Evolutionary conservation across 1,140 invertebrate species (phyloP), one percentile per base, ranked within the genome.

Genomic region (Archivesica marissinica): DNA sequence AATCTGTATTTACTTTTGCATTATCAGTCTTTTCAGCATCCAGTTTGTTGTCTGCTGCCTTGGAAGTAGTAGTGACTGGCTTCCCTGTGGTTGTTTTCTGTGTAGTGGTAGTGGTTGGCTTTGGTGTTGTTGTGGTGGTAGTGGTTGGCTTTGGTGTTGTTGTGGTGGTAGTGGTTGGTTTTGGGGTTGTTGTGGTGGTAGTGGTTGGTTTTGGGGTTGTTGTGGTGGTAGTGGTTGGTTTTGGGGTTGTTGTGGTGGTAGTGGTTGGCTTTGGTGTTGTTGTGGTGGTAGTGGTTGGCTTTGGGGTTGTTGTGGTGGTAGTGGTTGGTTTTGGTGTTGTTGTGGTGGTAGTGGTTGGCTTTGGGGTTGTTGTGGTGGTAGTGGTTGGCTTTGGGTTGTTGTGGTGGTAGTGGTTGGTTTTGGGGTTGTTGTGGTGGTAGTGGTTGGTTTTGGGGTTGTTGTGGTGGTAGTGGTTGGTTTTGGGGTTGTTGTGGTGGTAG

Each of bases 361-460:
- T 64, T 35, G 77, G 44, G 1, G 77, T 80, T 33, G 78, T n/a
- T n/a, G n/a, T n/a, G n/a, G n/a, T 78, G 23, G 74, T 76, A 30
- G 74, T 76, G n/a, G 74, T 61, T 64, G 76, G 76, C 66, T 78
- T 78, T 2, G 23, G 76, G n/a, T n/a, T n/a, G 76, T 56, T 33
- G 47, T 66, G 33, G 76, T 79, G 35, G 76, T 79, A 52, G 78
- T 61, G 25, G 77, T 64, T 0, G 77, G 56, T 66, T 59, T 64
- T 35, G 77, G 44, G 1, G 77, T 80, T 33, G 78, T 78, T 25
- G 76, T 78, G 2, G 76, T 78, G 28, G 76, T 78, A 2, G 76
- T 59, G 6, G 52, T 70, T 50, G 78, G 78, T 70, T 47, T 68
- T 1, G 33, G 59, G 0, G 78, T 81, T 38, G 78, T 81, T 38